phyloP scores from a whole-genome alignment of 1,140 invertebrate species.

The Macrotrachela quadricornifera region DNA sequence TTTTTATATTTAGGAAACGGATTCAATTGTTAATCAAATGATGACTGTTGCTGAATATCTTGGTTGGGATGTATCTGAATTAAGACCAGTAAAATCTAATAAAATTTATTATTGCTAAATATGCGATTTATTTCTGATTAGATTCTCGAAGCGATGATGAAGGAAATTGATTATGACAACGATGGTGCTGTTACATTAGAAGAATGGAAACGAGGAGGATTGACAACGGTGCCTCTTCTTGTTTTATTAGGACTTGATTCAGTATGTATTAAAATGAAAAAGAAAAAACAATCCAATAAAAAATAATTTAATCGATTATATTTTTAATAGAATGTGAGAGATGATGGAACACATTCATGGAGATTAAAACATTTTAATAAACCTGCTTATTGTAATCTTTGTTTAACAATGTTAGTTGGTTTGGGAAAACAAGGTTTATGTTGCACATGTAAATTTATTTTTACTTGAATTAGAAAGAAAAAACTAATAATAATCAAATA shows the following conservation, averaged over 20 bases:
- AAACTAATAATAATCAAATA: too few relatives aligned
- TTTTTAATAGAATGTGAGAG: constrained; percentile 61
- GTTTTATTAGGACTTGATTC: constrained; percentile 63
- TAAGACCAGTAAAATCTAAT: constrained; percentile 51
- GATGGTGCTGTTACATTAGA: constrained; percentile 89
- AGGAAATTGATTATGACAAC: constrained; percentile 87
- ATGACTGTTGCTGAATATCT: constrained; percentile 92
- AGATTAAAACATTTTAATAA: constrained; percentile 78
- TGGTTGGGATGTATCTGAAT: constrained; percentile 81
- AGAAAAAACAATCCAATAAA: too few relatives aligned
- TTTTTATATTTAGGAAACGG: constrained; percentile 44
- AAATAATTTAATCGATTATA: too few relatives aligned
- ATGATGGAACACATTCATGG: constrained; percentile 87
- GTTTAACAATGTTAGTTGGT: constrained; percentile 78
- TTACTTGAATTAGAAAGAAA: not conserved
- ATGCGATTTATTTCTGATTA: too few relatives aligned
- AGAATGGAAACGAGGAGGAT: constrained; percentile 83
- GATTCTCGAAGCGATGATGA: constrained; percentile 79
- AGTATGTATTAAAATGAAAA: constrained; percentile 23
- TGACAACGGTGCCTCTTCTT: constrained; percentile 79
- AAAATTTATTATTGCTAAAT: too few relatives aligned
- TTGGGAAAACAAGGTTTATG: constrained; percentile 83
- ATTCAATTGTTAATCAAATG: constrained; percentile 91
- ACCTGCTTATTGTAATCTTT: constrained; percentile 84
- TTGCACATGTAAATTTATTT: constrained; percentile 46